Percentiles rank a stretch among this genome's conserved stretches.
phyloP scores from a whole-genome alignment of 2,113 vertebrate genomes.

The Machaerirhynchus nigripectus region DNA sequence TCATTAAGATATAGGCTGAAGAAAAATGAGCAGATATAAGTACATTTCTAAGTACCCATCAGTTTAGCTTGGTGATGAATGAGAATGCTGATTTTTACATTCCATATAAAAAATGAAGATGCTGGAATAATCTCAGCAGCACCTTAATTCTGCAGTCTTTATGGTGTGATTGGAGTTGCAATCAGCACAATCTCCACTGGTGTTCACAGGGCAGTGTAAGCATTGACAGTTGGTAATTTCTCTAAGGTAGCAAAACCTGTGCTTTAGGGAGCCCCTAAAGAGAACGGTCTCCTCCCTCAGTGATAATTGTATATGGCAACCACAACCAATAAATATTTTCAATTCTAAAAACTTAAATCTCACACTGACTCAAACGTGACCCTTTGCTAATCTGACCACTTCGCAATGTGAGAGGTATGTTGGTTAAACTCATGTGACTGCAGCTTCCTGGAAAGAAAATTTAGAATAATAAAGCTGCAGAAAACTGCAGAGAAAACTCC shows the following conservation, averaged over 20 bases:
- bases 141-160: background rate
- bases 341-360: background rate
- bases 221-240: background rate
- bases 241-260: background rate
- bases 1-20: background rate
- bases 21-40: conserved; percentile 4
- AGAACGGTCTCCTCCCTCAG: background rate
- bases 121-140: background rate
- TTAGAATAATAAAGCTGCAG: background rate
- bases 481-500: background rate
- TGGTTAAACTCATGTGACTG: background rate
- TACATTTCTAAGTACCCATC: background rate
- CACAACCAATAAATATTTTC: background rate
- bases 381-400: background rate
- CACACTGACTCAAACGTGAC: background rate
- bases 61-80: background rate
- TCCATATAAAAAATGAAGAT: background rate
- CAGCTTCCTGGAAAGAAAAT: background rate
- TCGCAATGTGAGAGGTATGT: background rate
- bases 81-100: background rate
- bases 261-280: background rate
- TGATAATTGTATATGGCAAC: background rate
- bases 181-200: background rate
- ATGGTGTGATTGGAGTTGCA: background rate
- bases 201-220: background rate